Conservation (phyloP, 2,888 invertebrate species). For the Thymelicus lineola region DNA sequence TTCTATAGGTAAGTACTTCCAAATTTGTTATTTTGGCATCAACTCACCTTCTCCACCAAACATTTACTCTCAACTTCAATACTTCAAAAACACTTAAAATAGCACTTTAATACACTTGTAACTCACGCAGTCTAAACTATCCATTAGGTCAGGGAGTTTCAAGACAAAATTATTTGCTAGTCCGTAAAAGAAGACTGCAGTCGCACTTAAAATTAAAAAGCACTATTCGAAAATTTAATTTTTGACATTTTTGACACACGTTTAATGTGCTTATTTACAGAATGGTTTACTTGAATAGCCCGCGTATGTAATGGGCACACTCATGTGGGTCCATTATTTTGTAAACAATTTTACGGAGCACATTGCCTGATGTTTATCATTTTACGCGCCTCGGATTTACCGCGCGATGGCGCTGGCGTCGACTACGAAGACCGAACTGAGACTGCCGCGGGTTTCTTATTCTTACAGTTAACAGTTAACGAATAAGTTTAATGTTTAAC, state of each 20-base stretch:
- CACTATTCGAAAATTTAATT: constrained; percentile 1
- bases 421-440: constrained; percentile 39
- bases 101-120: constrained; percentile 17
- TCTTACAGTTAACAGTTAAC: constrained; percentile 12
- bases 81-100: constrained; percentile 1
- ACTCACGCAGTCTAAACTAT: constrained; percentile 10
- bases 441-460: constrained; percentile 42
- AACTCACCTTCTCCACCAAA: constrained; percentile 19
- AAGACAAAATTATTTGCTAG: constrained; percentile 10
- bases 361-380: constrained; percentile 13
- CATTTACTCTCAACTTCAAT: constrained; percentile 18
- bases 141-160: constrained; percentile 7
- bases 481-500: constrained; percentile 30
- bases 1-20: no score
- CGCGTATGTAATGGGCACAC: constrained; percentile 10
- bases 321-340: constrained; percentile 27
- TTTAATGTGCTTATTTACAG: not conserved
- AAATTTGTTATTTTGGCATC: no score
- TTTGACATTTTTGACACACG: not conserved
- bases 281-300: constrained; percentile 17
- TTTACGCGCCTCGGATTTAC: constrained; percentile 15
- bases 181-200: constrained; percentile 11
- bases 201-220: constrained; percentile 6
- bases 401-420: constrained; percentile 21
- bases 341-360: constrained; percentile 24